phyloP scores from a whole-genome alignment of 2,797 vertebrate species.

The Enteromius paludinosus region DNA sequence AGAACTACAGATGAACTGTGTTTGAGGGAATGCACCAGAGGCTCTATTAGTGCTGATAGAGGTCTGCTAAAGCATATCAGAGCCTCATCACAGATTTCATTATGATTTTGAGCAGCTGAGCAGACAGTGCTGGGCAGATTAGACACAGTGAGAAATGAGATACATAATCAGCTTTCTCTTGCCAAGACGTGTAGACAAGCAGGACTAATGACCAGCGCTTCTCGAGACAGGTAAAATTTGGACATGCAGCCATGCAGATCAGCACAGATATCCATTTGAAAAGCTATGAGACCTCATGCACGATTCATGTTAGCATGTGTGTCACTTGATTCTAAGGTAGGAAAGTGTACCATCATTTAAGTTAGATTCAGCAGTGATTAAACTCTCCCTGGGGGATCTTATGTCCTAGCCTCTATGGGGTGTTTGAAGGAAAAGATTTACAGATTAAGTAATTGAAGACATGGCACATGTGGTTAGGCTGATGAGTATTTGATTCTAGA shows the following conservation, averaged over 20 bases:
- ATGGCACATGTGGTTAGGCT: background rate
- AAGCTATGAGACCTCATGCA: slow-evolving; percentile 18
- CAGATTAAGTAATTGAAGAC: slow-evolving; percentile 16
- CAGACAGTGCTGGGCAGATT: slow-evolving; percentile 21
- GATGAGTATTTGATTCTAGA: slow-evolving; percentile 5
- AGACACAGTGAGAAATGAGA: slow-evolving; percentile 24
- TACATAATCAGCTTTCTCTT: slow-evolving; percentile 30
- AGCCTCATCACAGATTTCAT: slow-evolving; percentile 17
- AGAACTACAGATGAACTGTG: slow-evolving; percentile 17
- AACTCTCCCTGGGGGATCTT: background rate
- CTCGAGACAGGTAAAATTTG: slow-evolving; percentile 18
- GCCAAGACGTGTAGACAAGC: slow-evolving; percentile 16
- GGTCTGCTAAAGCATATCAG: background rate
- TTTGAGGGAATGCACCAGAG: background rate
- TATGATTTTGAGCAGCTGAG: slow-evolving; percentile 16
- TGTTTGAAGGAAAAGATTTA: slow-evolving; percentile 29
- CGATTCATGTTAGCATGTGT: slow-evolving; percentile 5
- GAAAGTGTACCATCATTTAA: background rate
- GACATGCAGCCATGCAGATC: background rate
- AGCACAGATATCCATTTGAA: background rate
- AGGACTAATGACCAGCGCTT: slow-evolving; percentile 23
- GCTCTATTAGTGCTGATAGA: background rate
- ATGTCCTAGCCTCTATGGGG: background rate
- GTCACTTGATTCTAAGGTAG: slow-evolving; percentile 1
- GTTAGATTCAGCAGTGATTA: slow-evolving; percentile 12